Evolutionary conservation across 2,797 vertebrate species (phyloP).

Genomic region (Perodicticus potto): DNA sequence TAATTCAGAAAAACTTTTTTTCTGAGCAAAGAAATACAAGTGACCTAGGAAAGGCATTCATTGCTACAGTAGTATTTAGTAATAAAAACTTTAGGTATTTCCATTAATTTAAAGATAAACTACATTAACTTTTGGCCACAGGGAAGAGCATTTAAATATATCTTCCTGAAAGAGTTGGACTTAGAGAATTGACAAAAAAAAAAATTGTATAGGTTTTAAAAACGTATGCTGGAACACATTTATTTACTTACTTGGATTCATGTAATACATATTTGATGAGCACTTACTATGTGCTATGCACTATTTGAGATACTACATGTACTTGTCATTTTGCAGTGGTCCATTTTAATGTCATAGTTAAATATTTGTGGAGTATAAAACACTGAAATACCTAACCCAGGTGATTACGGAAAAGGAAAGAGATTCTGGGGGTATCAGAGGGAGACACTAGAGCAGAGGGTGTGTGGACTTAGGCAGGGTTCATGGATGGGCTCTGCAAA

Average conservation of each 20-base stretch:
- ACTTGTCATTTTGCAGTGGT: background rate
- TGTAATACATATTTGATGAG: background rate
- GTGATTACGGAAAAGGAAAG: background rate
- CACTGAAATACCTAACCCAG: background rate
- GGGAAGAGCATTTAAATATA: background rate
- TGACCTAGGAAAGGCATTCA: conserved; percentile 35
- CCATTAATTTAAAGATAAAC: conserved; percentile 53
- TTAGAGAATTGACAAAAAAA: background rate
- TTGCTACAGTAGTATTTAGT: conserved; percentile 50
- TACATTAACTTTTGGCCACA: conserved; percentile 58
- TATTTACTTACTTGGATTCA: background rate
- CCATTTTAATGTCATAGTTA: background rate
- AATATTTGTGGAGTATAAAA: background rate
- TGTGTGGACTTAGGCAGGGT: background rate
- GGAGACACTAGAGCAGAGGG: background rate
- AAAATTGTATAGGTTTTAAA: conserved; percentile 20
- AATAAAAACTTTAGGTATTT: conserved; percentile 66
- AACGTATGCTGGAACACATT: background rate
- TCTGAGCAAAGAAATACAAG: conserved; percentile 67
- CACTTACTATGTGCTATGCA: background rate
- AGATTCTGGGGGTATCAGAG: background rate
- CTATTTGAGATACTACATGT: background rate
- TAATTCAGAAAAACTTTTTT: background rate
- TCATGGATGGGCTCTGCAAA: background rate
- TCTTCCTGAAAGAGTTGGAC: conserved; percentile 22